phyloP scores from a whole-genome alignment of 2,113 vertebrate genomes.

The Petrocephalus zakoni region DNA sequence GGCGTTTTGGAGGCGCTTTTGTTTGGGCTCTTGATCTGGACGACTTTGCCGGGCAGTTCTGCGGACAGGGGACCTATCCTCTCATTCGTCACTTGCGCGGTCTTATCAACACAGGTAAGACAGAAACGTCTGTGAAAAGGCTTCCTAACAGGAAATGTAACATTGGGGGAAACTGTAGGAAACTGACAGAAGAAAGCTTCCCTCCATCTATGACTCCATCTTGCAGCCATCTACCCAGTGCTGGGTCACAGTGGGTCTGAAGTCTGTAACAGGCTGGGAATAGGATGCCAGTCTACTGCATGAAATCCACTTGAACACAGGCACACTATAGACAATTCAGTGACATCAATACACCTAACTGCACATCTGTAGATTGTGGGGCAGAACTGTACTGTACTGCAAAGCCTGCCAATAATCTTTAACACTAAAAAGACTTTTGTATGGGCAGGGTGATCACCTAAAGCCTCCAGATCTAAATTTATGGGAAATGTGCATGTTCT shows the following conservation, averaged over 20 bases:
- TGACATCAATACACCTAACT: neutral
- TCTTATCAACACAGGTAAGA: conserved; percentile 48
- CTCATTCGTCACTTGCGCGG: conserved; percentile 56
- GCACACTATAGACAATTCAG: neutral
- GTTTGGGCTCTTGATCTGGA: conserved; percentile 70
- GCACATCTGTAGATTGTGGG: neutral
- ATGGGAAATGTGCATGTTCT: neutral
- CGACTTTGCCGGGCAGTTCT: conserved; percentile 68
- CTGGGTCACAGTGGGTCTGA: neutral
- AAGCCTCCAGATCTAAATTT: neutral
- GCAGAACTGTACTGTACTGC: neutral
- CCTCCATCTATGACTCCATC: neutral
- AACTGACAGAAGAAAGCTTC: neutral
- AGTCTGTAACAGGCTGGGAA: neutral
- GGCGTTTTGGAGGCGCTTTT: conserved; percentile 65
- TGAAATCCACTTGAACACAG: neutral
- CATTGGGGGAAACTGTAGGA: neutral
- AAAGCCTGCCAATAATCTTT: neutral
- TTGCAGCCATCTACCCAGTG: neutral
- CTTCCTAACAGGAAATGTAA: neutral
- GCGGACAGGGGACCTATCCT: conserved; percentile 59
- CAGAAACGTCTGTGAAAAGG: neutral
- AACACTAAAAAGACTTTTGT: neutral
- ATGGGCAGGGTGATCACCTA: neutral
- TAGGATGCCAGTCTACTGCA: too few species aligned